These are phyloP conservation scores for Acrocyrtus sp. DNA, from an alignment of 2,888 invertebrate genomes.

Conservation along the genomic window DNA sequence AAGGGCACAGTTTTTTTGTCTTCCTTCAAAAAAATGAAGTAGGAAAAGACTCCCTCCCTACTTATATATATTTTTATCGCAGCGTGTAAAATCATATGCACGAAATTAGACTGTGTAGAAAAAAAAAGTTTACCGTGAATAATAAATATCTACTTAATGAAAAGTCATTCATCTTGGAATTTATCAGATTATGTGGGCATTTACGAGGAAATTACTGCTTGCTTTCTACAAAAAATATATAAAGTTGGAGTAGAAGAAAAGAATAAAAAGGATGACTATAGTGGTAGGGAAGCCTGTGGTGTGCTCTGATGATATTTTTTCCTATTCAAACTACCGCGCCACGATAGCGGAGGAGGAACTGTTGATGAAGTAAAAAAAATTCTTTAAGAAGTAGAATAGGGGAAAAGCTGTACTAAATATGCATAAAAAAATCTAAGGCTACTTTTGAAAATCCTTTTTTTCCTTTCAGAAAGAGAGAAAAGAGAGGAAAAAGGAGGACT, in stretches of 20 bases:
- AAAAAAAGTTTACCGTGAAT: too few relatives aligned
- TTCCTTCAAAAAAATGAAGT: too few relatives aligned
- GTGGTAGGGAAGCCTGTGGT: too few relatives aligned
- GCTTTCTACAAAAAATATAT: slow-evolving; percentile 40
- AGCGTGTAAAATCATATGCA: too few relatives aligned
- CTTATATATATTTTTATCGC: too few relatives aligned
- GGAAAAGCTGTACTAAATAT: slow-evolving; percentile 14
- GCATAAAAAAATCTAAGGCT: slow-evolving; percentile 19
- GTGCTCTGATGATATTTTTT: too few relatives aligned
- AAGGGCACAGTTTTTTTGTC: too few relatives aligned
- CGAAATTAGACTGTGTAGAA: too few relatives aligned
- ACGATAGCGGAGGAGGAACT: not conserved
- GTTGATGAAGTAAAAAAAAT: not conserved
- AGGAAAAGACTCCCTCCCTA: too few relatives aligned
- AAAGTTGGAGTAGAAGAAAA: slow-evolving; percentile 27
- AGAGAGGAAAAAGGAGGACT: slow-evolving; percentile 1
- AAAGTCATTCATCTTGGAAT: slow-evolving; percentile 49
- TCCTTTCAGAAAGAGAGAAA: not conserved
- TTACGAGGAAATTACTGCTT: slow-evolving; percentile 36
- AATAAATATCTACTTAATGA: slow-evolving; percentile 50
- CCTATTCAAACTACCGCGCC: too few relatives aligned
- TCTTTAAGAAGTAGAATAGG: not conserved
- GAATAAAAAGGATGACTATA: slow-evolving; percentile 29
- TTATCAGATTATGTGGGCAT: slow-evolving; percentile 51
- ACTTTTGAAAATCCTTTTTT: slow-evolving; percentile 19